phyloP scores from a whole-genome alignment of 2,888 invertebrate species.

The Tenthredo scrophulariae region DNA sequence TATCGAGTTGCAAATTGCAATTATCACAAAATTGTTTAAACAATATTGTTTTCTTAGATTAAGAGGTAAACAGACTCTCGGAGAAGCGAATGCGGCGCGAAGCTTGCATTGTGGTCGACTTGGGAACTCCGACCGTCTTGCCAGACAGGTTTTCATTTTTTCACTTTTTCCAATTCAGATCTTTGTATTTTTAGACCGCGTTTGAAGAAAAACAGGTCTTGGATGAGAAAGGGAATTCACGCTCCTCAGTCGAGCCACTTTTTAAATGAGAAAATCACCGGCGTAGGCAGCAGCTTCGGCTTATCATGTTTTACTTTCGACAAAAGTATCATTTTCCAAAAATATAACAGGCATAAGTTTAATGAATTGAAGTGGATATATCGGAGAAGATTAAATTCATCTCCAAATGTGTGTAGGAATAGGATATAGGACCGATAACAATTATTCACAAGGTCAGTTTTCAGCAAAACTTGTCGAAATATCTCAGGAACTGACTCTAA shows the following conservation, averaged over 20 bases:
- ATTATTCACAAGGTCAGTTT: conserved; percentile 10
- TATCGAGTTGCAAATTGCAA: not conserved
- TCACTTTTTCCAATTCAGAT: conserved; percentile 56
- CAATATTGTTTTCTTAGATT: conserved; percentile 10
- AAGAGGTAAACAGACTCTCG: not conserved
- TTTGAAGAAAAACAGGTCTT: conserved; percentile 43
- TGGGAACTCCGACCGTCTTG: conserved; percentile 23
- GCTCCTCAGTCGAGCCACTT: conserved; percentile 8
- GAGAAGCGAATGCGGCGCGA: not conserved
- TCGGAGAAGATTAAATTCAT: not conserved
- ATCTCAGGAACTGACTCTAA: not conserved
- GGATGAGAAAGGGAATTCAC: conserved; percentile 39
- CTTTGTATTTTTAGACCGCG: conserved; percentile 61
- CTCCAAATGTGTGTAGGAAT: not conserved
- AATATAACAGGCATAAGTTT: not conserved
- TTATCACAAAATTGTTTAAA: conserved; percentile 2
- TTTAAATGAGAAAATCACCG: conserved; percentile 2
- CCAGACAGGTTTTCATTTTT: conserved; percentile 44
- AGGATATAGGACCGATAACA: not conserved
- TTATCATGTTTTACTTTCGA: not conserved
- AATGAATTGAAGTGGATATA: not conserved
- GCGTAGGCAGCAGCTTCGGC: not conserved
- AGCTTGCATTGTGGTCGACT: conserved; percentile 17
- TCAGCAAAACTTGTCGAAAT: not conserved
- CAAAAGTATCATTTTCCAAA: not conserved